Base-by-base conservation (phyloP, 2,113 vertebrate species). In the Xenopus borealis region DNA sequence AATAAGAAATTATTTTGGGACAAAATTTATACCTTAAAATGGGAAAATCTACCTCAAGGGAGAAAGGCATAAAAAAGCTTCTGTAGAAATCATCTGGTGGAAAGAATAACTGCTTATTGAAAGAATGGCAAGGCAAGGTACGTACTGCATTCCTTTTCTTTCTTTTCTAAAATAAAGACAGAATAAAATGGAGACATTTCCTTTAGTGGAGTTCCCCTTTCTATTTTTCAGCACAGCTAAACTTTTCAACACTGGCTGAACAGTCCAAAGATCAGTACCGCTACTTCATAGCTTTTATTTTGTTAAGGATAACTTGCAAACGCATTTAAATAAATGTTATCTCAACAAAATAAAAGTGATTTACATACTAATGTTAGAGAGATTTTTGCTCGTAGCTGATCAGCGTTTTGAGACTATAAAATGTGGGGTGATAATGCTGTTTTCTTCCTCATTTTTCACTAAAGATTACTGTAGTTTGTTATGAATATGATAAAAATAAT, bases 91-190 rank as follows among this genome's bases (percentile, higher is more conserved):
- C 33, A 40, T 40, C 33, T 40, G 33, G 33, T 6, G 33, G 33
- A 40, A 40, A 40, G 33, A 6, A 55, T n/a, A 55, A 3, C 16
- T 55, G 53, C 12, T n/a, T 55, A 2, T 9, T 0, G 7, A 69
- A 44, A 65, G 16, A 62, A 75, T 75, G 73, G 73, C 66, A 62
- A 27, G 45, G 10, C 62, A n/a, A 62, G 73, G 73, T 75, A 75
- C 10, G 73, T 62, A 44, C 12, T 40, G 1, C 13, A 3, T 68
- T 62, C 52, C 23, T 40, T 68, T 12, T 62, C 23, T 18, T 62
- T 62, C 23, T 40, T 68, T 12, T 62, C 23, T 18, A 11, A 18
- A 58, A 66, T 46, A 20, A 12, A 23, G 16, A 52, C 40, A 23
- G 58, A 13, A 61, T 47, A 58, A 58, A 64, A 16, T 33, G 17